These are phyloP conservation scores for Adelognathus sp. DNA, from an alignment of 2,888 invertebrate species.

Conservation along the genomic window DNA sequence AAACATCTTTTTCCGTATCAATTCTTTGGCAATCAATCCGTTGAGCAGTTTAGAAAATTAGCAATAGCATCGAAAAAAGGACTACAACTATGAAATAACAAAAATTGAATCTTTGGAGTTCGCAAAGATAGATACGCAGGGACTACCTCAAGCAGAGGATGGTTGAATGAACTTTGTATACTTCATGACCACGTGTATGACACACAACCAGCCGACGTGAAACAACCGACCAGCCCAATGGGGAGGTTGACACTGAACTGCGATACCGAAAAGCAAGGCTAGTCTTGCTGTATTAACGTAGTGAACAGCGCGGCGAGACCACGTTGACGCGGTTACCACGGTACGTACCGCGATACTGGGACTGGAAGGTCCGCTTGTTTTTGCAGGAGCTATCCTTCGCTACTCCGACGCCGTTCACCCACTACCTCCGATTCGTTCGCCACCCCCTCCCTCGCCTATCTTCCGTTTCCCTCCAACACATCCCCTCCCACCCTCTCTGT, in stretches of 20 bases:
- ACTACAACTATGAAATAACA: too few relatives aligned
- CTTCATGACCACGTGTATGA: too few relatives aligned
- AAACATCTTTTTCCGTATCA: too few relatives aligned
- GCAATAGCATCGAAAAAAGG: too few relatives aligned
- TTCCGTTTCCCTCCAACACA: conserved; percentile 29
- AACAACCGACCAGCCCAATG: too few relatives aligned
- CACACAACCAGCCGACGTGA: too few relatives aligned
- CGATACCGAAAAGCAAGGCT: not conserved
- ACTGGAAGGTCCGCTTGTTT: conserved; percentile 72
- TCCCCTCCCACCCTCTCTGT: conserved; percentile 23
- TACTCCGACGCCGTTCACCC: conserved; percentile 23
- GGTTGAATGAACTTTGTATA: too few relatives aligned
- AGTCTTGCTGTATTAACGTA: conserved; percentile 3
- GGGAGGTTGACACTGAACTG: conserved; percentile 8
- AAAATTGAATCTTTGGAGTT: too few relatives aligned
- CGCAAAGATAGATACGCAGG: too few relatives aligned
- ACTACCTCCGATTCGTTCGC: conserved; percentile 3
- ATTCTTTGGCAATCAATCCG: too few relatives aligned
- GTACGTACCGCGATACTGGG: conserved; percentile 72
- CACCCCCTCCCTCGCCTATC: not conserved
- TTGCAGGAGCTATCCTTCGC: conserved; percentile 64
- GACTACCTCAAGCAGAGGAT: too few relatives aligned
- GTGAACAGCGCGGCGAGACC: conserved; percentile 54
- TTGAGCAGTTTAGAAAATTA: too few relatives aligned
- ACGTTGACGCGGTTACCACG: conserved; percentile 67